These are phyloP conservation scores for Dascyllus trimaculatus DNA, from an alignment of 2,113 vertebrate species.

Conservation along the genomic window DNA sequence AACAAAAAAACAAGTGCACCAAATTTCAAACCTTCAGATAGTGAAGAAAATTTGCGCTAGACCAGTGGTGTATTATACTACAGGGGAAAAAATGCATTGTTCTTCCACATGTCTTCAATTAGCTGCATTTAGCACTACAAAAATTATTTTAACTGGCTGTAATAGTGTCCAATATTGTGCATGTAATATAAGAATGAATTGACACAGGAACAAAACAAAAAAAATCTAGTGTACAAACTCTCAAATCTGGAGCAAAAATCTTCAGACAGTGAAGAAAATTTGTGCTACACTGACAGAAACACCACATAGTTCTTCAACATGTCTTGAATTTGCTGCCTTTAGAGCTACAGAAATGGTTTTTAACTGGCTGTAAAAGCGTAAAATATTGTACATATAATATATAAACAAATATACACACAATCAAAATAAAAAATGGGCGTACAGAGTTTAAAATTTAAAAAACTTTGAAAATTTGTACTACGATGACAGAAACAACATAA, in stretches of 20 bases:
- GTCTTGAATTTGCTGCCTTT: slow-evolving; percentile 3
- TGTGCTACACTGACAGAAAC: too few species aligned
- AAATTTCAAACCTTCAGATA: background rate
- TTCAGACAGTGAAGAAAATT: too few species aligned
- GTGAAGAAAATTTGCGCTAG: background rate
- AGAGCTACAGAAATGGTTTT: slow-evolving; percentile 14
- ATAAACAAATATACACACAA: background rate
- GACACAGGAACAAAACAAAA: too few species aligned
- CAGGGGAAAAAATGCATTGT: too few species aligned
- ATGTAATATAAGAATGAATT: too few species aligned
- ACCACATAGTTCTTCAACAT: background rate
- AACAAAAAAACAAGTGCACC: background rate
- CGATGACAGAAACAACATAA: too few species aligned
- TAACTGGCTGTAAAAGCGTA: slow-evolving; percentile 8
- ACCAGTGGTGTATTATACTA: too few species aligned
- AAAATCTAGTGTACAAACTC: too few species aligned
- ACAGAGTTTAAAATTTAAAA: background rate
- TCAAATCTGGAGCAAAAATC: too few species aligned
- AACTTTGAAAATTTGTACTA: too few species aligned
- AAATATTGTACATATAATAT: too few species aligned
- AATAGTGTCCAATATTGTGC: background rate
- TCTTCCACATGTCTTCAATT: background rate
- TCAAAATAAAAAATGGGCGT: background rate
- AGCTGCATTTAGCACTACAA: slow-evolving; percentile 1
- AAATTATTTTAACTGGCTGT: slow-evolving; percentile 26